Conservation (phyloP, 1,140 invertebrate species). For the Listronotus oregonensis region DNA sequence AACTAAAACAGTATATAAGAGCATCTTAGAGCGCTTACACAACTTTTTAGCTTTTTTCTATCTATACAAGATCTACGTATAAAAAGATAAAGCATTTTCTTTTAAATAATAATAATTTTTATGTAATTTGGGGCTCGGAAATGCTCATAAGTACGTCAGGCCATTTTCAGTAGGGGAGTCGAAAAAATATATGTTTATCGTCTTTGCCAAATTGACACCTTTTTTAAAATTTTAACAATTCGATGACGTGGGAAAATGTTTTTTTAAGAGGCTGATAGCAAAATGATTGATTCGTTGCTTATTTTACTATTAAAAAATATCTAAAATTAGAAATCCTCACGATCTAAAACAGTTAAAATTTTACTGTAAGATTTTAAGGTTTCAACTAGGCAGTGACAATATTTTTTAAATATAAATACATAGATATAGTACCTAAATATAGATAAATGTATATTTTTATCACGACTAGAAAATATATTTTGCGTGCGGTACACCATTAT, state of each 20-base stretch:
- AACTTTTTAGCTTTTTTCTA: not conserved
- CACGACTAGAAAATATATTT: constrained; percentile 26
- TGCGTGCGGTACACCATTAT: constrained; percentile 34
- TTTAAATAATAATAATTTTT: not conserved
- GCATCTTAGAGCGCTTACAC: not conserved
- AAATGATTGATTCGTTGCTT: not conserved
- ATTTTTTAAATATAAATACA: constrained; percentile 24
- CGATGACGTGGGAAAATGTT: not conserved
- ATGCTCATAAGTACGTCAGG: constrained; percentile 8
- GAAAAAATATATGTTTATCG: constrained; percentile 23
- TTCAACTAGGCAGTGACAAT: not conserved
- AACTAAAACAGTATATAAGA: not conserved
- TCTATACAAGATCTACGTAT: not conserved
- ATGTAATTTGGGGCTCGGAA: constrained; percentile 8
- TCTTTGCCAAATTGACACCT: not conserved
- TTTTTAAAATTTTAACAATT: not conserved
- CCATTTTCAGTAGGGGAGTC: constrained; percentile 21
- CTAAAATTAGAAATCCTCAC: no score
- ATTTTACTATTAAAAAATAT: no score
- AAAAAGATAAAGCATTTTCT: not conserved
- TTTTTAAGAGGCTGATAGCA: not conserved
- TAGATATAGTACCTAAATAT: constrained; percentile 23
- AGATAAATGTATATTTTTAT: constrained; percentile 29
- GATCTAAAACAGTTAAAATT: not conserved
- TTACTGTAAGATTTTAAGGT: constrained; percentile 2